phyloP scores from a whole-genome alignment of 35 echinoderm and acorn worm genomes.

The Patiria miniata region DNA sequence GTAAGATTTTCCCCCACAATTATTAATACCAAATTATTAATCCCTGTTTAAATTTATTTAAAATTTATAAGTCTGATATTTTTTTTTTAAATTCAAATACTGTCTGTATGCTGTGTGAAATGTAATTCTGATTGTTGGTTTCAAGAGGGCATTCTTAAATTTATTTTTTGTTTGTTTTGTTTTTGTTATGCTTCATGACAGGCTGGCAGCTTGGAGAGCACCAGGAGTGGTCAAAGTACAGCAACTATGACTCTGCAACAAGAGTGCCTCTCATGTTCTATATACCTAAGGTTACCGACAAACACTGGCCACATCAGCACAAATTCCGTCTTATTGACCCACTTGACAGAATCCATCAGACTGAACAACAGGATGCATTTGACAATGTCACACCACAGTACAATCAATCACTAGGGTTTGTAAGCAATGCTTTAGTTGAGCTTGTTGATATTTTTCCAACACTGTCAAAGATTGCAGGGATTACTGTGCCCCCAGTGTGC shows the following conservation, averaged over 20 bases:
- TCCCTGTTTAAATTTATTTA: too few relatives aligned
- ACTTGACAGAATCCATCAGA: constrained; percentile 43
- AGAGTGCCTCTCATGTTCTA: constrained; percentile 84
- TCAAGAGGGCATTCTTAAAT: too few relatives aligned
- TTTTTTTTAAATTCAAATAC: too few relatives aligned
- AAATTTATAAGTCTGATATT: too few relatives aligned
- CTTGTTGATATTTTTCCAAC: constrained; percentile 91
- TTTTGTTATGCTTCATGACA: too few relatives aligned
- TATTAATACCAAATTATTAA: too few relatives aligned
- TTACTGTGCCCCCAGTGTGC: constrained; percentile 60
- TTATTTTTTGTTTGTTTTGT: too few relatives aligned
- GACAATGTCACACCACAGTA: too few relatives aligned
- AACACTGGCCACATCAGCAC: not conserved
- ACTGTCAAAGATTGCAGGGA: constrained; percentile 64
- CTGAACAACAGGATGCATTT: too few relatives aligned
- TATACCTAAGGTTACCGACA: constrained; percentile 77
- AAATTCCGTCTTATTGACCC: constrained; percentile 62
- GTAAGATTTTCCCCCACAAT: too few relatives aligned
- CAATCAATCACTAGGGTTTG: not conserved
- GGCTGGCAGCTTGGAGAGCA: constrained; percentile 97
- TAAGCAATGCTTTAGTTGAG: constrained; percentile 61
- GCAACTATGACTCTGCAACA: constrained; percentile 75
- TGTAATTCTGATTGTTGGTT: too few relatives aligned
- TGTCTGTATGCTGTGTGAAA: too few relatives aligned
- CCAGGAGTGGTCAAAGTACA: constrained; percentile 81